Conservation (phyloP, 2,797 vertebrate species). For the Melanotaenia trifasciata region DNA sequence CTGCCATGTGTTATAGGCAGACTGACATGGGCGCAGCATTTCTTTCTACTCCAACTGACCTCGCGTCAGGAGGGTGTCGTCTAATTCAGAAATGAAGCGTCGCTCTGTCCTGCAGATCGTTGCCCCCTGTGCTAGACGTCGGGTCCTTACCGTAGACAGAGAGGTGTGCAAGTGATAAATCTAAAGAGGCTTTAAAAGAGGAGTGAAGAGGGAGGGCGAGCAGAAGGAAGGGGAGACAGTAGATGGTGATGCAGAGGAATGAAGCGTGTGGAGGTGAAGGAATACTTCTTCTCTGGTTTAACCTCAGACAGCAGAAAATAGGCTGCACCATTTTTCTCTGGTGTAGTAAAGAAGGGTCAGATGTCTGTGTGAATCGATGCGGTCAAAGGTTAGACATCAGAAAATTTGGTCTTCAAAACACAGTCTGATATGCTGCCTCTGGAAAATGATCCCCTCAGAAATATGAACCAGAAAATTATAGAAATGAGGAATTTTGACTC, state of each 20-base stretch:
- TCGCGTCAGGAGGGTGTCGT: slow-evolving; percentile 62
- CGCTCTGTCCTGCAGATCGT: slow-evolving; percentile 13
- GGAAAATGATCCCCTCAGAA: background rate
- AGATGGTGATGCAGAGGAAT: slow-evolving; percentile 30
- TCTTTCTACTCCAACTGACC: slow-evolving; percentile 65
- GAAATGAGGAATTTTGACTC: background rate
- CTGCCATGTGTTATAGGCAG: slow-evolving; percentile 49
- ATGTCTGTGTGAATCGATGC: slow-evolving; percentile 15
- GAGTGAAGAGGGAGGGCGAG: background rate
- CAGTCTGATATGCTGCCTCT: slow-evolving; percentile 13
- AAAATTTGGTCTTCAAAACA: slow-evolving; percentile 24
- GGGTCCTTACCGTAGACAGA: slow-evolving; percentile 16
- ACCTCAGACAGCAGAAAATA: slow-evolving; percentile 45
- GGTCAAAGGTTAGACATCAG: slow-evolving; percentile 44
- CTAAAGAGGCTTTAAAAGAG: slow-evolving; percentile 24
- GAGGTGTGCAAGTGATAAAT: slow-evolving; percentile 41
- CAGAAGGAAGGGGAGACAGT: slow-evolving; percentile 4
- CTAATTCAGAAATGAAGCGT: slow-evolving; percentile 59
- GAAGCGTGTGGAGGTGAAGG: slow-evolving; percentile 36
- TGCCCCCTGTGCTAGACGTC: slow-evolving; percentile 27
- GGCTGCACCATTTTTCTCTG: slow-evolving; percentile 40
- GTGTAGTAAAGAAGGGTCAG: slow-evolving; percentile 45
- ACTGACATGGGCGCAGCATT: slow-evolving; percentile 27
- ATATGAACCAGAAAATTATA: background rate
- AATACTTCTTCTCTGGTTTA: slow-evolving; percentile 44